Evolutionary conservation across 2,888 invertebrate species (phyloP), one percentile per base, ranked within the genome.

Genomic region (Drosophila phalerata): DNA sequence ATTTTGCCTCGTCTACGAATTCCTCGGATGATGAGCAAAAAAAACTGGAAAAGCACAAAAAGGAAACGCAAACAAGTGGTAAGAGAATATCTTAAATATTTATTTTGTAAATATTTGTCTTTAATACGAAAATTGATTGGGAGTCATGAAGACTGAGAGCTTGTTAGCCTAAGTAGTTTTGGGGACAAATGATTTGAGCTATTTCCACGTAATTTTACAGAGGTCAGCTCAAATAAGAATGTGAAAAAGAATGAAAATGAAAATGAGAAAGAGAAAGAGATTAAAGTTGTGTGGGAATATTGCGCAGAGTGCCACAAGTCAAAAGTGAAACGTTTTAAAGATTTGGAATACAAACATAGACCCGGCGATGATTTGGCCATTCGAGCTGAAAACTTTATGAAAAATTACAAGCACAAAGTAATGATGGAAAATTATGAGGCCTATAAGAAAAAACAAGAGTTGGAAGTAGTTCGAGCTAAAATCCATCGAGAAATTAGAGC

Each of bases 31-130:
- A 70, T 25, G 79, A 69, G n/a, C 57, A 42, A 38, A 76, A 65
- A 62, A 65, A 68, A 47, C 43, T 62, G 38, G 75, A 83, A 40
- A 79, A 65, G 63, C 82, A 84, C 43, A 85, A 69, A 82, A 77
- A 67, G 49, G 73, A 58, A 56, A 43, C 62, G 47, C 9, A 47
- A 34, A 51, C 64, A 37, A 73, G 38, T 37, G 82, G 84, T 85
- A 80, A 85, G 84, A 68, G 60, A 56, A 52, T 28, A 25, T 11
- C 25, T 40, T 66, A 40, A 56, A 60, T 69, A 61, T 69, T 62
- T 66, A 61, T 17, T 40, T 65, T 30, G 58, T 11, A 83, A 77
- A 85, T 85, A 81, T 76, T 86, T 78, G 65, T 25, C 34, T 66
- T 80, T 58, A 73, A 75, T 75, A 51, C 48, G 45, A 48, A 67